Conservation (phyloP, 2,113 vertebrate species). For the Nestor notabilis region DNA sequence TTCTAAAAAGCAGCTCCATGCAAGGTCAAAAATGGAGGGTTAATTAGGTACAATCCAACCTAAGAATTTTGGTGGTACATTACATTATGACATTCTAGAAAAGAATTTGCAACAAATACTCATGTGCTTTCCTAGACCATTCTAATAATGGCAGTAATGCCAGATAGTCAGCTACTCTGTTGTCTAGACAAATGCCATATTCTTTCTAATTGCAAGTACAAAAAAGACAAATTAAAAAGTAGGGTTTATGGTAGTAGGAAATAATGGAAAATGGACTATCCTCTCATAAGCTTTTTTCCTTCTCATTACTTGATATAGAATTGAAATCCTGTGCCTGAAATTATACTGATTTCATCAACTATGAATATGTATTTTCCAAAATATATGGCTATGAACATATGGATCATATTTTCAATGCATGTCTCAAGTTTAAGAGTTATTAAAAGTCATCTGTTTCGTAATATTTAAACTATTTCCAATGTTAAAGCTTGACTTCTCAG, state of each 20-base stretch:
- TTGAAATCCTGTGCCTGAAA: not conserved
- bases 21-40: not conserved
- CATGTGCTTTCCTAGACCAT: not conserved
- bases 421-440: not conserved
- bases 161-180: not conserved
- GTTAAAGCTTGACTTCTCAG: not conserved
- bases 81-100: not conserved
- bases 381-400: not conserved
- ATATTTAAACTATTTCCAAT: not conserved
- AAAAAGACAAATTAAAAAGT: not conserved
- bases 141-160: not conserved
- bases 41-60: not conserved
- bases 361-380: slow-evolving; percentile 17
- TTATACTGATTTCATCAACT: not conserved
- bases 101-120: slow-evolving; percentile 18
- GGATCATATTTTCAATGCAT: not conserved
- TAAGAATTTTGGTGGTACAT: not conserved
- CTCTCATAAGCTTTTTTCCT: not conserved
- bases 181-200: slow-evolving; percentile 34
- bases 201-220: slow-evolving; percentile 34
- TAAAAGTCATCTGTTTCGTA: slow-evolving; percentile 12
- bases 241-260: not conserved
- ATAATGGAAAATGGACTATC: not conserved
- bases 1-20: not conserved
- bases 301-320: not conserved